Conservation (phyloP, 2,888 invertebrate genomes). For the Drosophila kanekoi region DNA sequence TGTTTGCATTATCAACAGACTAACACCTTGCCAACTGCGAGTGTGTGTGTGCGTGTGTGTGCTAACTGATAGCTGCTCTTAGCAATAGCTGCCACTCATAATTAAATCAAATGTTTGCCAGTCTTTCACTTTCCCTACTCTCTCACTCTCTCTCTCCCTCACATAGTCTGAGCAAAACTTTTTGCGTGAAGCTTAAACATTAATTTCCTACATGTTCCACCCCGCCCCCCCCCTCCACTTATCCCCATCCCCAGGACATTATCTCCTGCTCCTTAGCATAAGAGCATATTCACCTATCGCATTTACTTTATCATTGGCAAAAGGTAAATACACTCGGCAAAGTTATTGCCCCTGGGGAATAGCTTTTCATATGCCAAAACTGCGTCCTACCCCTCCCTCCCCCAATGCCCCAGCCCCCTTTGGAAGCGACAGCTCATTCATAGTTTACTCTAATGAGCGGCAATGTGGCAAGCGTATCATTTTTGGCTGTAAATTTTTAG, state of each 20-base stretch:
- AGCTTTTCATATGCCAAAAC: slow-evolving; percentile 60
- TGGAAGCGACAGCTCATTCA: slow-evolving; percentile 27
- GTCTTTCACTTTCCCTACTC: slow-evolving; percentile 41
- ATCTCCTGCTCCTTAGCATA: slow-evolving; percentile 21
- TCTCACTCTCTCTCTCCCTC: not conserved
- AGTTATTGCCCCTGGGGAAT: slow-evolving; percentile 46
- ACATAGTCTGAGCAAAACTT: slow-evolving; percentile 41
- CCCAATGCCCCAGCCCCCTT: not conserved
- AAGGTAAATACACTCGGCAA: slow-evolving; percentile 72
- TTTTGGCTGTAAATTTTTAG: slow-evolving; percentile 56
- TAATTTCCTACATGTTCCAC: slow-evolving; percentile 65
- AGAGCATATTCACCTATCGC: slow-evolving; percentile 58
- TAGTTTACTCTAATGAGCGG: slow-evolving; percentile 71
- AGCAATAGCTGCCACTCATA: slow-evolving; percentile 85
- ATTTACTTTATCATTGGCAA: slow-evolving; percentile 70
- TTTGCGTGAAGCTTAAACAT: slow-evolving; percentile 80
- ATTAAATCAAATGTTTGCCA: slow-evolving; percentile 84
- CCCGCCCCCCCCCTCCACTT: not conserved
- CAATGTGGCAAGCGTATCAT: slow-evolving; percentile 66
- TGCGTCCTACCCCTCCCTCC: slow-evolving; percentile 4
- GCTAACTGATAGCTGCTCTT: slow-evolving; percentile 72
- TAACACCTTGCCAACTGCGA: slow-evolving; percentile 77
- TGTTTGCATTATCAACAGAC: slow-evolving; percentile 84
- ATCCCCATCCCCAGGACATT: slow-evolving; percentile 8
- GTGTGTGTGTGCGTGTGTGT: slow-evolving; percentile 31